A percentile compares a stretch with the other conserved stretches of the same genome.
phyloP scores from a whole-genome alignment of 2,113 vertebrate genomes.

The Puffinus mauretanicus region DNA sequence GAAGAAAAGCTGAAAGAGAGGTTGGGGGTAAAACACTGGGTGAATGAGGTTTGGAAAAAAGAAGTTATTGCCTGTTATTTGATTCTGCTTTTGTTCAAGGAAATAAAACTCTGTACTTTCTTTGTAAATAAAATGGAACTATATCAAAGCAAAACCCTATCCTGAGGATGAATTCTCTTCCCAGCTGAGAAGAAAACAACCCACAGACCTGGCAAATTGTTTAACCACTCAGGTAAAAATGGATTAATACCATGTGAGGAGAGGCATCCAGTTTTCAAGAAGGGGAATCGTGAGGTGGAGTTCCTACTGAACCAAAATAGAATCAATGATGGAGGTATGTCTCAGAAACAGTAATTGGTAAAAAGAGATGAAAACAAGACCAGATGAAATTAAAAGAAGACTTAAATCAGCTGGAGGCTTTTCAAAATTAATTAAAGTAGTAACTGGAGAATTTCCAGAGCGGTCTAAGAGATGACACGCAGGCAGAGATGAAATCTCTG shows the following conservation, averaged over 20 bases:
- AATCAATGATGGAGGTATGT: background rate
- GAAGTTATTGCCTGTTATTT: conserved; percentile 18
- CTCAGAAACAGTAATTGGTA: conserved; percentile 30
- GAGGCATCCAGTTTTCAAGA: background rate
- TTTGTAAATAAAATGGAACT: conserved; percentile 53
- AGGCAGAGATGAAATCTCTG: conserved; percentile 51
- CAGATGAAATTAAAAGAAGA: conserved; percentile 57
- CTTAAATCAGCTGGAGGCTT: conserved; percentile 62
- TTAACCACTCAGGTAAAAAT: conserved; percentile 57
- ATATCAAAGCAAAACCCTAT: conserved; percentile 46
- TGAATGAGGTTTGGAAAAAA: conserved; percentile 13
- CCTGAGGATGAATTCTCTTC: conserved; percentile 17
- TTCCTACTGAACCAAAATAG: conserved; percentile 43
- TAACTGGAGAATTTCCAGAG: conserved; percentile 51
- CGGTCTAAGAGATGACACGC: conserved; percentile 22
- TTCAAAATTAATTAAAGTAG: conserved; percentile 61
- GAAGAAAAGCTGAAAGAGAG: conserved; percentile 40
- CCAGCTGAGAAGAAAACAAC: conserved; percentile 53
- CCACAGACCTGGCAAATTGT: conserved; percentile 2
- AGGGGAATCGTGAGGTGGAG: conserved; percentile 2
- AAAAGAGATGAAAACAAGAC: conserved; percentile 50
- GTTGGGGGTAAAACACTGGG: conserved; percentile 37
- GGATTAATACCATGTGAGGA: conserved; percentile 23
- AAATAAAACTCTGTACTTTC: conserved; percentile 39
- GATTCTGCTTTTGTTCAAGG: conserved; percentile 27